These are phyloP conservation scores for Hesperophylax magnus DNA, from an alignment of 1,140 invertebrate species.

Conservation along the genomic window DNA sequence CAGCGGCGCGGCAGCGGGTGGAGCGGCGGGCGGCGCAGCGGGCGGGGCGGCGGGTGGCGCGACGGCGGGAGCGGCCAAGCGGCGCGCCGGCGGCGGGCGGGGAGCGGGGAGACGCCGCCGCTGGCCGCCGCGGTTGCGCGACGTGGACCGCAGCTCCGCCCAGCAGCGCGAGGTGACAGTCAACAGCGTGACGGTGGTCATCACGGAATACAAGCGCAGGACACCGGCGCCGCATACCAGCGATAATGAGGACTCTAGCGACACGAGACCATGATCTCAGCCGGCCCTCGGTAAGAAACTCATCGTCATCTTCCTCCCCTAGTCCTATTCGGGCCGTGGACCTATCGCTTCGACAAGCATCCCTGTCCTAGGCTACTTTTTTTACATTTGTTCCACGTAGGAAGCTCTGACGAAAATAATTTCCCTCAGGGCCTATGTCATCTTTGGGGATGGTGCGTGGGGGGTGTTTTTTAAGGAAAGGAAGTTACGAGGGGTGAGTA, in stretches of 20 bases:
- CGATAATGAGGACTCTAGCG: constrained; percentile 67
- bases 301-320: background rate
- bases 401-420: too few relatives aligned
- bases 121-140: constrained; percentile 87
- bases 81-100: constrained; percentile 48
- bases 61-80: constrained; percentile 65
- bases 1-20: constrained; percentile 84
- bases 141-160: constrained; percentile 89
- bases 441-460: too few relatives aligned
- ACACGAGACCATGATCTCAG: constrained; percentile 60
- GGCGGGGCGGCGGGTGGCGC: constrained; percentile 68
- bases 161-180: constrained; percentile 95
- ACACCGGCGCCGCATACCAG: constrained; percentile 64
- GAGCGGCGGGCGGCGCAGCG: constrained; percentile 85
- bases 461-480: too few relatives aligned
- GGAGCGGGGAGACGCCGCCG: constrained; percentile 59
- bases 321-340: background rate
- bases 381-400: too few relatives aligned
- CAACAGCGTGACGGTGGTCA: constrained; percentile 95
- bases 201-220: constrained; percentile 94
- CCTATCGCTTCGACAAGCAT: background rate
- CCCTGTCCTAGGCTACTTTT: too few relatives aligned
- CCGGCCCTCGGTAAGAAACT: constrained; percentile 18
- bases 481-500: too few relatives aligned
- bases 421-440: too few relatives aligned